A percentile compares a stretch with the other conserved stretches of the same genome.
phyloP scores from a whole-genome alignment of 2,797 vertebrate genomes.

The Anomalospiza imberbis region DNA sequence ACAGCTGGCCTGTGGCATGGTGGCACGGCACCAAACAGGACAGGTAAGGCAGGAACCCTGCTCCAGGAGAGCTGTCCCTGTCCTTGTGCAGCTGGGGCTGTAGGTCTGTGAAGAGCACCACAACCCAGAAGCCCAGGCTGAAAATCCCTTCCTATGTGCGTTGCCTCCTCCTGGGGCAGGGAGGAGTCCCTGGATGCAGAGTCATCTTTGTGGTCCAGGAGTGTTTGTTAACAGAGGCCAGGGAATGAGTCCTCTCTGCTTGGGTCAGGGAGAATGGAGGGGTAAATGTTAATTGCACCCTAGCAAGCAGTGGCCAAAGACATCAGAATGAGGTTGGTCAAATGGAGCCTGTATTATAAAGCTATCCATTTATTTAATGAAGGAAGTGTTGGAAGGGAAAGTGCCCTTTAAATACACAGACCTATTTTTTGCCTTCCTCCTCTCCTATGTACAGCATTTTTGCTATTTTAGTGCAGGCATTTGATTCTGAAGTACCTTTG shows the following conservation, averaged over 20 bases:
- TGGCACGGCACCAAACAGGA: background rate
- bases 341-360: background rate
- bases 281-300: background rate
- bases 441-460: conserved; percentile 7
- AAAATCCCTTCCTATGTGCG: background rate
- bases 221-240: background rate
- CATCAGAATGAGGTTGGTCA: background rate
- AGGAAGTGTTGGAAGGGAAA: background rate
- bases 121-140: background rate
- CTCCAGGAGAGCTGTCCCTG: background rate
- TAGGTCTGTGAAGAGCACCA: background rate
- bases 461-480: conserved; percentile 43
- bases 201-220: background rate
- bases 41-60: background rate
- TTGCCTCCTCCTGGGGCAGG: background rate
- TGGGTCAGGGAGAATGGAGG: background rate
- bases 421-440: background rate
- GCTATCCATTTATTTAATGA: background rate
- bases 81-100: background rate
- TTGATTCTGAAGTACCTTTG: conserved; percentile 66
- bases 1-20: background rate
- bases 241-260: background rate
- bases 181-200: background rate
- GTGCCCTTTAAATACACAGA: background rate
- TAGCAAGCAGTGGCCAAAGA: background rate